A percentile compares a stretch with the other conserved stretches of the same genome.
These are phyloP conservation scores for Conus betulinus DNA, from an alignment of 1,140 invertebrate species.

Conservation along the genomic window DNA sequence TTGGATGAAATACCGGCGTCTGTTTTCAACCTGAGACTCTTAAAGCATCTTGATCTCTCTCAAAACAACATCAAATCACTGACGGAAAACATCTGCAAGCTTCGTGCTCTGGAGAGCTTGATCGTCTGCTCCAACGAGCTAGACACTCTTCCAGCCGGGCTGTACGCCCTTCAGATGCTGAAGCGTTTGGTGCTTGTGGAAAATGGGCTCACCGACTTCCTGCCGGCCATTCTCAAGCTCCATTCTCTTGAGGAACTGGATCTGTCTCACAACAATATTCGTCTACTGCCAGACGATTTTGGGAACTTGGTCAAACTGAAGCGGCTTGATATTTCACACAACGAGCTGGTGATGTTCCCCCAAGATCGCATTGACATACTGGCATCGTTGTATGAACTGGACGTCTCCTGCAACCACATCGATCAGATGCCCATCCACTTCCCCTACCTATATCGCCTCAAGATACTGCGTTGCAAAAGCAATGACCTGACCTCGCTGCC, in stretches of 20 bases:
- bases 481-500: slow-evolving; percentile 66
- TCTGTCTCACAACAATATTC: slow-evolving; percentile 64
- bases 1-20: slow-evolving; percentile 69
- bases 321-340: slow-evolving; percentile 66
- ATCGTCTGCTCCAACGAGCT: slow-evolving; percentile 63
- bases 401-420: slow-evolving; percentile 71
- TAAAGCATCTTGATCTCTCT: slow-evolving; percentile 65
- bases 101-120: slow-evolving; percentile 59
- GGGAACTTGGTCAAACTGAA: slow-evolving; percentile 66
- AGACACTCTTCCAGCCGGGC: slow-evolving; percentile 56
- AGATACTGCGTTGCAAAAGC: slow-evolving; percentile 49
- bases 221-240: slow-evolving; percentile 55
- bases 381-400: slow-evolving; percentile 65
- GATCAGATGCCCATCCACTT: slow-evolving; percentile 70
- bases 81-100: slow-evolving; percentile 62
- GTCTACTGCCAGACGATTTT: slow-evolving; percentile 67
- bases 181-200: slow-evolving; percentile 55
- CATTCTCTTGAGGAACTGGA: slow-evolving; percentile 63
- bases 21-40: slow-evolving; percentile 65
- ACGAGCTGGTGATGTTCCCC: slow-evolving; percentile 68
- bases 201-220: slow-evolving; percentile 61
- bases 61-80: slow-evolving; percentile 64
- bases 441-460: slow-evolving; percentile 70
- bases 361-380: slow-evolving; percentile 70
- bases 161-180: slow-evolving; percentile 61